Percentiles rank a stretch among this genome's conserved stretches.
Evolutionary conservation across 1,140 invertebrate species (phyloP).

Genomic region (Drosophila athabasca): DNA sequence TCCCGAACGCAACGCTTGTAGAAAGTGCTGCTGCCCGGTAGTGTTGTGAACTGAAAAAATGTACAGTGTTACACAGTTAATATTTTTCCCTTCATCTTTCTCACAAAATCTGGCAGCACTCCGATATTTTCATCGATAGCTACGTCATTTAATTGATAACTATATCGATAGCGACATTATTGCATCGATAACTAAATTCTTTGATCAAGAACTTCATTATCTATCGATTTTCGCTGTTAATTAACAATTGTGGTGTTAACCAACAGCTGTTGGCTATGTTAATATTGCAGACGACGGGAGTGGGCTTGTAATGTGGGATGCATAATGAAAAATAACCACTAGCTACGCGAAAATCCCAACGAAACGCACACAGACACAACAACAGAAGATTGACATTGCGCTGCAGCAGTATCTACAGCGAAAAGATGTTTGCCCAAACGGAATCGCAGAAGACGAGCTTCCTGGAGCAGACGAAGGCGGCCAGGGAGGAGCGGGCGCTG

Average conservation of each 20-base stretch:
- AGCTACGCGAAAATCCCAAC: conserved; percentile 25
- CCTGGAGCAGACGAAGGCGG: conserved; percentile 93
- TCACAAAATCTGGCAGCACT: no score
- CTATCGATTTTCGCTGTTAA: no score
- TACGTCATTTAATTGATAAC: no score
- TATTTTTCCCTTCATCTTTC: neutral
- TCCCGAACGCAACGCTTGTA: conserved; percentile 54
- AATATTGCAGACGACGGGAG: no score
- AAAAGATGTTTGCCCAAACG: conserved; percentile 86
- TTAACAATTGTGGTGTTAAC: no score
- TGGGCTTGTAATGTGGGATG: conserved; percentile 13
- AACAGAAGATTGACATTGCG: conserved; percentile 39
- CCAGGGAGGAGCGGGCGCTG: conserved; percentile 91
- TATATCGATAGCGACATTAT: no score
- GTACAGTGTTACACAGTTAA: neutral
- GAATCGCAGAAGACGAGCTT: conserved; percentile 88
- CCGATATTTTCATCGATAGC: no score
- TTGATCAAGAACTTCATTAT: no score
- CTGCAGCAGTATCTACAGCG: conserved; percentile 2
- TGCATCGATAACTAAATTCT: no score
- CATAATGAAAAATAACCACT: conserved; percentile 45
- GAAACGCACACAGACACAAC: conserved; percentile 22
- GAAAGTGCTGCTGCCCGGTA: conserved; percentile 3
- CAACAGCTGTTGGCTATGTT: no score
- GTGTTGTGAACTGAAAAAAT: no score